Conservation (phyloP, 2,888 invertebrate species). For the Microdon myrmicae region DNA sequence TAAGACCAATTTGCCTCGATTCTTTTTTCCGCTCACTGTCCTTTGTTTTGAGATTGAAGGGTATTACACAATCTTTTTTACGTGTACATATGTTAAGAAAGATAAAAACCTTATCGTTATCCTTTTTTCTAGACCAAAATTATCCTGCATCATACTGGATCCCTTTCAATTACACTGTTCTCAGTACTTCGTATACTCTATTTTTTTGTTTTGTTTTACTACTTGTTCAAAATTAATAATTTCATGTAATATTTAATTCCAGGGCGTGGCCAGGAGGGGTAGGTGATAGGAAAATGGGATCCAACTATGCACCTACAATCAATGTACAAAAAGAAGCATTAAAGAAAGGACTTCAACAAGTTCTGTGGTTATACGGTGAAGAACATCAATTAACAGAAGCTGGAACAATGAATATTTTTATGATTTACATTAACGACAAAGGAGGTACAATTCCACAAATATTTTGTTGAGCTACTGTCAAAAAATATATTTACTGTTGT, state of each 20-base stretch:
- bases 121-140: no score
- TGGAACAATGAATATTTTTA: conserved; percentile 98
- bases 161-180: neutral
- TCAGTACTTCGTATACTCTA: neutral
- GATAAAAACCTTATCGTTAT: no score
- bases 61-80: no score
- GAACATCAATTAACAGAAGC: conserved; percentile 95
- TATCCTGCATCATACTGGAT: neutral
- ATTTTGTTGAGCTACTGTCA: no score
- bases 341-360: conserved; percentile 87
- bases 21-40: no score
- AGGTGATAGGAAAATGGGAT: conserved; percentile 95
- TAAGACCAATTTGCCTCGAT: neutral
- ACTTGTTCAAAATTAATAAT: conserved; percentile 1
- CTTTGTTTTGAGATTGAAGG: no score
- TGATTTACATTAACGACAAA: conserved; percentile 85
- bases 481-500: neutral
- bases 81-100: no score
- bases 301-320: conserved; percentile 90
- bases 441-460: conserved; percentile 91
- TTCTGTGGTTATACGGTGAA: conserved; percentile 94
- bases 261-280: conserved; percentile 93
- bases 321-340: conserved; percentile 82
- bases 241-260: conserved; percentile 5
- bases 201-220: conserved; percentile 1